Evolutionary conservation across 2,113 vertebrate species (phyloP).

Genomic region (Maylandia zebra): DNA sequence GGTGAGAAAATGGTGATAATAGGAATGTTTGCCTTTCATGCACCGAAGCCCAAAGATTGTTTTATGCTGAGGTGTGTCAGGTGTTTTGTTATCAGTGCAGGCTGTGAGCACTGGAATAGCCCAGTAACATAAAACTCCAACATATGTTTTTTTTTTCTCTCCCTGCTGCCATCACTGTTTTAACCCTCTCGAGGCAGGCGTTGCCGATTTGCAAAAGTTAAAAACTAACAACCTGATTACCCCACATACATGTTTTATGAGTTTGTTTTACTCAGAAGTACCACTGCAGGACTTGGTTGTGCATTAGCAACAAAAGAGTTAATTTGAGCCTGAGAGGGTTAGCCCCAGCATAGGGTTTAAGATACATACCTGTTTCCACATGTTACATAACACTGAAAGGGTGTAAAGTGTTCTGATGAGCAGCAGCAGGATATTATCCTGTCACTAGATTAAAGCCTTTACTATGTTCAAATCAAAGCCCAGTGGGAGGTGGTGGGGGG

Average conservation of each 20-base stretch:
- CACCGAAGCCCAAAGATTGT: not conserved
- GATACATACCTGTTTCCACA: slow-evolving; percentile 3
- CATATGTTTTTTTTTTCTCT: not conserved
- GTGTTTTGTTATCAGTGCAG: not conserved
- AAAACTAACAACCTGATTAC: not conserved
- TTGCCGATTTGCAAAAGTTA: not conserved
- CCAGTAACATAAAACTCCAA: not conserved
- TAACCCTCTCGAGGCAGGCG: not conserved
- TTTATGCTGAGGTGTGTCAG: not conserved
- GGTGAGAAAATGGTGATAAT: not conserved
- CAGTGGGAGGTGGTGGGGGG: not conserved
- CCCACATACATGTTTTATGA: not conserved
- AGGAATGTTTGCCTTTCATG: not conserved
- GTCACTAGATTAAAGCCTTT: not conserved
- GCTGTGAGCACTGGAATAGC: not conserved
- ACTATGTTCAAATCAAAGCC: not conserved
- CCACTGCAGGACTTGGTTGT: not conserved
- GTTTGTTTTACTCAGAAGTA: not conserved
- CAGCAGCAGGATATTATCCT: not conserved
- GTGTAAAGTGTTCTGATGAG: not conserved
- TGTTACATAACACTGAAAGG: slow-evolving; percentile 29
- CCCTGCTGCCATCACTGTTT: not conserved
- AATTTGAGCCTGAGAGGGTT: not conserved
- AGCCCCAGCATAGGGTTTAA: slow-evolving; percentile 11
- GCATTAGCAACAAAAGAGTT: not conserved